Base-by-base conservation (phyloP, 2,797 vertebrate genomes). In the Hemibagrus guttatus region DNA sequence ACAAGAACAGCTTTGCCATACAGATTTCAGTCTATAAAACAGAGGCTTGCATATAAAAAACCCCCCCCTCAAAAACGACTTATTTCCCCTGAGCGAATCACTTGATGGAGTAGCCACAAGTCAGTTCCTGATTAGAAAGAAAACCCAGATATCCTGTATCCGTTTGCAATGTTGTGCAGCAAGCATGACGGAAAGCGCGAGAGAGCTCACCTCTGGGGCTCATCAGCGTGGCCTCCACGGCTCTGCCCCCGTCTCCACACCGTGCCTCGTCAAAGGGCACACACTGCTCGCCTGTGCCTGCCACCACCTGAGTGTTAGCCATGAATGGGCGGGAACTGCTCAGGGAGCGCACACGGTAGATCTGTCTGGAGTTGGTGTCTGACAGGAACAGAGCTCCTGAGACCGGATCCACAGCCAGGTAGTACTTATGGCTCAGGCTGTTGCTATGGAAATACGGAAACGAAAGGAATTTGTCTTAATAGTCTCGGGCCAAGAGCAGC, bases 351-450 rank as follows among this genome's bases (percentile, higher is more conserved):
- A 97, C 94, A 6, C 91, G 95, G 93, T 95, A 97, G 89, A 97
- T 97, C 74, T 96, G 94, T 49, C 97, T 95, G 14, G 96, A 96
- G 91, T 97, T 97, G 93, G 97, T 97, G 92, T 97, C 97, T 0
- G 97, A 97, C 81, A 97, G 92, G 13, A 94, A 97, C 72, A 97
- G 93, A 0, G 95, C 95, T 88, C 96, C 96, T 3, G 96, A 96
- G 93, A 97, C 95, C 4, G 97, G 97, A 92, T 97, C 96, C 89
- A 97, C 95, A 0, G 97, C 97, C 95, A 97, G 90, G 92, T 97
- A 97, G 93, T 97, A 97, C 92, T 97, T 97, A 93, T 97, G 97
- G 31, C 96, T 96, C 0, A 96, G 97, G 93, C 96, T 97, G 94
- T 97, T 97, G 95, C 97, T 97, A 89, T 74, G 88, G 89, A 88